phyloP scores from a whole-genome alignment of 2,113 vertebrate species.

The Scartelaos histophorus region DNA sequence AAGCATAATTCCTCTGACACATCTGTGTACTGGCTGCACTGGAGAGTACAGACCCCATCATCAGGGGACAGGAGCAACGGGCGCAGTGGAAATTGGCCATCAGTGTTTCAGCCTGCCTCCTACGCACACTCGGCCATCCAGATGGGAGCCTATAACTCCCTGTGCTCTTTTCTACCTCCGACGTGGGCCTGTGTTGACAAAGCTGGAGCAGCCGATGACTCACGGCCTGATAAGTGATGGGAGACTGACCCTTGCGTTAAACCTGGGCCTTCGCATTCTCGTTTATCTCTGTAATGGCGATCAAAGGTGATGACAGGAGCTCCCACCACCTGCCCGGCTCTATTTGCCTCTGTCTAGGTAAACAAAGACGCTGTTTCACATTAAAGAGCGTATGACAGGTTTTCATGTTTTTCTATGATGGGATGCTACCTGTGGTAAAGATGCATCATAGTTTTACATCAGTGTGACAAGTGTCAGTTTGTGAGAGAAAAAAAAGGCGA shows the following conservation, averaged over 20 bases:
- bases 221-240: slow-evolving; percentile 35
- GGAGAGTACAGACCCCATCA: slow-evolving; percentile 17
- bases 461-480: too few relatives aligned
- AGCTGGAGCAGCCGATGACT: slow-evolving; percentile 43
- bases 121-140: slow-evolving; percentile 22
- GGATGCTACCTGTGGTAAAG: too few relatives aligned
- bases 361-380: slow-evolving; percentile 45
- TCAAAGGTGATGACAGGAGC: slow-evolving; percentile 37
- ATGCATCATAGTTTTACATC: too few relatives aligned
- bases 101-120: slow-evolving; percentile 21
- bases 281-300: slow-evolving; percentile 42
- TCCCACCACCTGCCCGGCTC: slow-evolving; percentile 45
- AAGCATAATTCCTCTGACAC: slow-evolving; percentile 24
- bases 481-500: too few relatives aligned
- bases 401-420: too few relatives aligned
- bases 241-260: slow-evolving; percentile 12
- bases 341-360: slow-evolving; percentile 57
- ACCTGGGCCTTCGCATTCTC: slow-evolving; percentile 40
- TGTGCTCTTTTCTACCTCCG: slow-evolving; percentile 9
- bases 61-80: slow-evolving; percentile 34
- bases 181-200: slow-evolving; percentile 37
- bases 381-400: too few relatives aligned
- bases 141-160: slow-evolving; percentile 16
- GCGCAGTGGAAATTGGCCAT: slow-evolving; percentile 54
- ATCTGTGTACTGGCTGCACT: slow-evolving; percentile 26